A percentile compares a stretch with the other conserved stretches of the same genome.
Conservation (phyloP, 2,797 vertebrate genomes). For the Cyclopterus lumpus region DNA sequence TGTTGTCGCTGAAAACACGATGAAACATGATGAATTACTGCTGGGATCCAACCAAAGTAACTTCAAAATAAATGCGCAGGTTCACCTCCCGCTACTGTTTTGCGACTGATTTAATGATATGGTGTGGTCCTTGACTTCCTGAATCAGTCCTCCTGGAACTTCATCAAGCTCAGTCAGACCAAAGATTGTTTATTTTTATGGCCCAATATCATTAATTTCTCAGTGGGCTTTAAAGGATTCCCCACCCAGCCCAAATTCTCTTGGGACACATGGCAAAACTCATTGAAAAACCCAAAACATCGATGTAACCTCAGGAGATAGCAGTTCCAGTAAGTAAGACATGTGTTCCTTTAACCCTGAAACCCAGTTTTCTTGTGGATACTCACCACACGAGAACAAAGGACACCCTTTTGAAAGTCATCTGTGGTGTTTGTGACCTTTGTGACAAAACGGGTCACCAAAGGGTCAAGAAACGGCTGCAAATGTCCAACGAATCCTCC, state of each 20-base stretch:
- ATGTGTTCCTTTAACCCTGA: slow-evolving; percentile 27
- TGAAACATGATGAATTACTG: background rate
- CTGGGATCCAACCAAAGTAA: slow-evolving; percentile 8
- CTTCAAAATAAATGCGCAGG: background rate
- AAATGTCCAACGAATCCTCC: slow-evolving; percentile 36
- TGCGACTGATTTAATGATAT: background rate
- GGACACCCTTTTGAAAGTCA: slow-evolving; percentile 6
- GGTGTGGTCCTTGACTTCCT: background rate
- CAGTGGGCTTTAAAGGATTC: slow-evolving; percentile 20
- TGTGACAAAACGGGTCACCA: slow-evolving; percentile 22
- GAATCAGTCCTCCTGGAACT: background rate
- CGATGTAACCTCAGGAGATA: slow-evolving; percentile 24
- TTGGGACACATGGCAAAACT: slow-evolving; percentile 25
- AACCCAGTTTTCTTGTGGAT: slow-evolving; percentile 22
- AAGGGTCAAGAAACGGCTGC: slow-evolving; percentile 26
- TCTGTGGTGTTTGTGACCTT: slow-evolving; percentile 35
- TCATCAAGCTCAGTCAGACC: background rate
- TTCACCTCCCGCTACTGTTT: background rate
- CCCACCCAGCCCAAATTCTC: background rate
- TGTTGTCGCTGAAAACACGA: slow-evolving; percentile 3
- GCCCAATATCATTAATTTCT: background rate
- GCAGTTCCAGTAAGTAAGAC: slow-evolving; percentile 38
- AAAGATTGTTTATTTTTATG: slow-evolving; percentile 25
- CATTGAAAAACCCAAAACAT: slow-evolving; percentile 16
- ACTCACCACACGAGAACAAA: slow-evolving; percentile 29